Base-by-base conservation (phyloP, 2,888 invertebrate genomes). In the Chrysolina americana region DNA sequence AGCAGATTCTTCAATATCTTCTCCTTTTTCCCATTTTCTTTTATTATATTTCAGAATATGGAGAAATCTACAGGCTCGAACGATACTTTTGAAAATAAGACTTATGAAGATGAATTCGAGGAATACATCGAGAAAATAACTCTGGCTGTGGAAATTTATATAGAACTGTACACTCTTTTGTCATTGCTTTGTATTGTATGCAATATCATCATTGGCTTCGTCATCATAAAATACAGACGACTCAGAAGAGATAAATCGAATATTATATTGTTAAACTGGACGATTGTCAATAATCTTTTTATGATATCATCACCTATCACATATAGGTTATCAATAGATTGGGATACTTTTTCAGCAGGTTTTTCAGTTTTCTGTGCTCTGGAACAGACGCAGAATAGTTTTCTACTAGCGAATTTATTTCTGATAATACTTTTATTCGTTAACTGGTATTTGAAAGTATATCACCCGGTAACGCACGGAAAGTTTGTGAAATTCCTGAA, bases 371-470 rank as follows among this genome's bases (percentile, higher is more conserved):
- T 71, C 64, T 76, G 74, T 68, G 13, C 65, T n/a, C 36, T 74
- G n/a, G 71, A 75, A 23, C 75, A 78, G 15, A 8, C 70, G 1
- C 66, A 76, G 28, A 71, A 62, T 59, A 72, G 59, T 13, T 41
- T 75, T 21, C 17, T 76, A 36, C 50, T 70, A 8, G 64, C 48
- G 9, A 47, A 71, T 68, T 41, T 78, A 11, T 36, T 78, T 21
- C 44, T 76, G 41, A 74, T 76, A 21, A 21, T 64, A 44, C 28
- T 78, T 9, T 65, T 78, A 41, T 72, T 69, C 19, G 48, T 76
- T 11, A 70, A 75, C 21, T 78, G 78, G 78, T 78, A 68, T 64
- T 41, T 74, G 36, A 70, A 75, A 68, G 21, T 75, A n/a, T 76
- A 78, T 47, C 48, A 72, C 36, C 41, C 76, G 1, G 66, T 62